A percentile compares a stretch with the other conserved stretches of the same genome.
Evolutionary conservation across 2,888 invertebrate genomes (phyloP).

Genomic region (Amiota communis): DNA sequence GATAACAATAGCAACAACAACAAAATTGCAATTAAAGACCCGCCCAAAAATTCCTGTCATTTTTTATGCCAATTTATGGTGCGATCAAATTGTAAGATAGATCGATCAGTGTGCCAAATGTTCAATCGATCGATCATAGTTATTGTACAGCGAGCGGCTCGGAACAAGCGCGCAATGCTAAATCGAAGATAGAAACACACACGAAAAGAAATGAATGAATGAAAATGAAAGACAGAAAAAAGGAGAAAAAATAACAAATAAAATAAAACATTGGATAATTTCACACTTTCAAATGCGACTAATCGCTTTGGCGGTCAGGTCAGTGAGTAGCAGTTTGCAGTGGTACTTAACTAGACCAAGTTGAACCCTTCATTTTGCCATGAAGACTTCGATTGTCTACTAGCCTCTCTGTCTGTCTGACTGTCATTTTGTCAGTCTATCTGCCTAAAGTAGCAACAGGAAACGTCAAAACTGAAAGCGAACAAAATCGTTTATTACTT

Average conservation of each 20-base stretch:
- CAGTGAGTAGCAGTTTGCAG: too few species aligned
- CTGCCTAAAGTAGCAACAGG: conserved; percentile 14
- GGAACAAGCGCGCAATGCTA: conserved; percentile 5
- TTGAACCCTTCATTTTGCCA: neutral
- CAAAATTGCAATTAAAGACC: conserved; percentile 19
- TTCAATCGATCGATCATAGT: conserved; percentile 11
- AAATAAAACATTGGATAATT: conserved; percentile 22
- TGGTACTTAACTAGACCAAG: neutral
- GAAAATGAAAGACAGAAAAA: neutral
- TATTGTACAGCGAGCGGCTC: neutral
- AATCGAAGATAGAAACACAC: conserved; percentile 17
- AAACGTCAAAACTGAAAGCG: conserved; percentile 29
- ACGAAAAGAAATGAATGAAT: neutral
- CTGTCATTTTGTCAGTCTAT: neutral
- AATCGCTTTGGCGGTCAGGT: neutral
- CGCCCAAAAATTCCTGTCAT: conserved; percentile 31
- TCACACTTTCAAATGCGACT: conserved; percentile 31
- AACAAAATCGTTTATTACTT: conserved; percentile 18
- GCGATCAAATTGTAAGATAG: conserved; percentile 7
- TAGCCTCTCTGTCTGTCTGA: neutral
- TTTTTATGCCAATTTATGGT: conserved; percentile 30
- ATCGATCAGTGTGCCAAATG: conserved; percentile 8
- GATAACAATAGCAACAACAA: neutral
- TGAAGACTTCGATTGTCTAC: too few species aligned
- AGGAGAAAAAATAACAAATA: neutral